A percentile compares a stretch with the other conserved stretches of the same genome.
Conservation (phyloP, 2,888 invertebrate species). For the Trichogramma evanescens region DNA sequence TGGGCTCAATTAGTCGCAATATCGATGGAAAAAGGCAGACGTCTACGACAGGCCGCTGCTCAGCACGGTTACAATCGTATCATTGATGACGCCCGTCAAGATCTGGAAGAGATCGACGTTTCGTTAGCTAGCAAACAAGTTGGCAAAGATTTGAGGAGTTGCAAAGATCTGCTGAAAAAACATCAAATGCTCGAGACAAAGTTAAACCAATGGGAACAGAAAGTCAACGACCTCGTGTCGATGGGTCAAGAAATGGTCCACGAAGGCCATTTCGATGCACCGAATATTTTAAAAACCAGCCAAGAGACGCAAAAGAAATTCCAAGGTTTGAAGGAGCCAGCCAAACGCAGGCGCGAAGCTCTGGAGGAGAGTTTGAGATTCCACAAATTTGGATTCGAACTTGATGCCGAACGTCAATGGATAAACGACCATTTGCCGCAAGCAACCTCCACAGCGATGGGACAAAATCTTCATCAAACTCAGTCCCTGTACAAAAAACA, state of each 20-base stretch:
- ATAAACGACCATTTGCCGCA: slow-evolving; percentile 81
- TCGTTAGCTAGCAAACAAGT: slow-evolving; percentile 74
- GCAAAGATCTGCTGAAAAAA: slow-evolving; percentile 82
- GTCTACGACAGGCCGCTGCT: slow-evolving; percentile 79
- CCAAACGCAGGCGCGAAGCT: slow-evolving; percentile 63
- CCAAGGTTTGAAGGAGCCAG: slow-evolving; percentile 65
- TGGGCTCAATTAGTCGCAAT: slow-evolving; percentile 70
- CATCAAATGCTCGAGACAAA: slow-evolving; percentile 86
- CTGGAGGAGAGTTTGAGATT: slow-evolving; percentile 78
- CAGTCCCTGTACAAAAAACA: slow-evolving; percentile 90
- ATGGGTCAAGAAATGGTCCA: slow-evolving; percentile 86
- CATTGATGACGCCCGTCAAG: slow-evolving; percentile 82
- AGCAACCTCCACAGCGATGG: slow-evolving; percentile 68
- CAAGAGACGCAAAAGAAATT: slow-evolving; percentile 66
- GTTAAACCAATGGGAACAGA: slow-evolving; percentile 73
- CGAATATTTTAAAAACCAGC: slow-evolving; percentile 73
- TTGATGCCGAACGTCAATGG: slow-evolving; percentile 91
- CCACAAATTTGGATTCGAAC: slow-evolving; percentile 90
- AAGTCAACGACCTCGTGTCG: slow-evolving; percentile 68
- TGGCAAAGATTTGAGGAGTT: slow-evolving; percentile 83
- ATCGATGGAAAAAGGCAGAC: slow-evolving; percentile 63
- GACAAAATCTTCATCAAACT: slow-evolving; percentile 84
- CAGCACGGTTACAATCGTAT: slow-evolving; percentile 73
- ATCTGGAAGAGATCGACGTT: slow-evolving; percentile 77
- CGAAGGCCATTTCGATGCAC: slow-evolving; percentile 91